Percentiles rank a stretch among this genome's conserved stretches.
These are phyloP conservation scores for Oreochromis aureus DNA, from an alignment of 2,113 vertebrate species.

Conservation along the genomic window DNA sequence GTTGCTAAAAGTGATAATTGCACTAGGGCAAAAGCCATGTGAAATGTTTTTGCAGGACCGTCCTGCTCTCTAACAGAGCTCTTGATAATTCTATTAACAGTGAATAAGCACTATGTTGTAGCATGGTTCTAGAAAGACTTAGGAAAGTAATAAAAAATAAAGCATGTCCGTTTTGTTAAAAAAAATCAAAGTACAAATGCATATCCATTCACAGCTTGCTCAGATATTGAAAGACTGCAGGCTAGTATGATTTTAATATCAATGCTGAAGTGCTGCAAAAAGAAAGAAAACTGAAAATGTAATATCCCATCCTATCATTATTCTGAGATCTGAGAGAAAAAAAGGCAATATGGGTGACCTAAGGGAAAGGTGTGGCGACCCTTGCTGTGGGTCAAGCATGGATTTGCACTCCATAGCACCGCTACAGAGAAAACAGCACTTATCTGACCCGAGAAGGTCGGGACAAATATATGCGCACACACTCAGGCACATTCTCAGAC, in stretches of 20 bases:
- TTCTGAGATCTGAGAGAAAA: background rate
- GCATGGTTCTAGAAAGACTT: background rate
- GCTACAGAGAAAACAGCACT: constrained; percentile 27
- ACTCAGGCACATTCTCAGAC: background rate
- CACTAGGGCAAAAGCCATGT: background rate
- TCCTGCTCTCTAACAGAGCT: background rate
- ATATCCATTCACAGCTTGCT: background rate
- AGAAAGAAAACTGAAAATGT: background rate
- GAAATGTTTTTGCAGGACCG: background rate
- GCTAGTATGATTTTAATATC: background rate
- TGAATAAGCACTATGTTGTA: background rate
- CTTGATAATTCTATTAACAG: background rate
- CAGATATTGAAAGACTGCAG: background rate
- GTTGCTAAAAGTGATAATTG: background rate
- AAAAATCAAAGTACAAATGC: background rate
- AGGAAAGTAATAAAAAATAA: background rate
- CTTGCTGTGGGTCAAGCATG: constrained; percentile 21
- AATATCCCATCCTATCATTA: background rate
- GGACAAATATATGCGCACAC: constrained; percentile 15
- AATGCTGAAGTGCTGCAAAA: background rate
- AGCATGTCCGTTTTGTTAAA: background rate
- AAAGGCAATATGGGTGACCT: background rate
- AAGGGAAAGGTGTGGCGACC: background rate
- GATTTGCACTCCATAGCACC: constrained; percentile 18
- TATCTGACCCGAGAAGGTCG: constrained; percentile 48